phyloP scores from a whole-genome alignment of 2,113 vertebrate species.

The Gymnocephalus cernua region DNA sequence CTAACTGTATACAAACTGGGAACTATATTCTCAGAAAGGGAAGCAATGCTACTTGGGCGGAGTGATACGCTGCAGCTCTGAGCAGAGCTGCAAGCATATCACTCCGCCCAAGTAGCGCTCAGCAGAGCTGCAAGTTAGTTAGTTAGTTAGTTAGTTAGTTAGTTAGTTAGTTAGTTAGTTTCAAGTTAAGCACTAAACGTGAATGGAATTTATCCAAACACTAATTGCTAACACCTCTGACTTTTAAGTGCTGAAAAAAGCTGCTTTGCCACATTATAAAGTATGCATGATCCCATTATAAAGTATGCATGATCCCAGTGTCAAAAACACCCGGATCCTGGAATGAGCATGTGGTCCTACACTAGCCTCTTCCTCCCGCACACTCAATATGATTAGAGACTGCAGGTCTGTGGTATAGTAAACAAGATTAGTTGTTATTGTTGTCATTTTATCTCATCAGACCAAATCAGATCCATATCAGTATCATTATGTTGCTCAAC shows the following conservation, averaged over 20 bases:
- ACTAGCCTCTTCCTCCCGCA: background rate
- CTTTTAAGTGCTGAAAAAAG: background rate
- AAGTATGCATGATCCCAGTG: background rate
- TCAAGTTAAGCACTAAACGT: background rate
- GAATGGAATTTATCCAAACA: background rate
- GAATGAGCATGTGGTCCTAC: background rate
- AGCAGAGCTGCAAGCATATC: too few relatives aligned
- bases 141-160: too few relatives aligned
- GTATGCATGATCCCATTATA: background rate
- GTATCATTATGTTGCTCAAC: slow-evolving; percentile 49
- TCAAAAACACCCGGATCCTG: background rate
- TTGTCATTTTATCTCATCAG: slow-evolving; percentile 51
- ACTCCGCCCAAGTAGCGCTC: too few relatives aligned
- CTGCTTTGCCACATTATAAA: slow-evolving; percentile 1
- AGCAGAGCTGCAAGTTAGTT: too few relatives aligned
- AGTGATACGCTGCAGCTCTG: too few relatives aligned
- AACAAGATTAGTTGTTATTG: slow-evolving; percentile 57
- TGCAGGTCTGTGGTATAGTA: slow-evolving; percentile 31
- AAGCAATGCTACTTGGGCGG: too few relatives aligned
- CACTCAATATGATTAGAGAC: slow-evolving; percentile 28
- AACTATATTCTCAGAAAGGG: too few relatives aligned
- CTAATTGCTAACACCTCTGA: background rate
- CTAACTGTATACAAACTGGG: too few relatives aligned
- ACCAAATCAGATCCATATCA: slow-evolving; percentile 51
- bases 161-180: too few relatives aligned